Base-by-base conservation (phyloP, 2,797 vertebrate species). In the Cheirogaleus major region DNA sequence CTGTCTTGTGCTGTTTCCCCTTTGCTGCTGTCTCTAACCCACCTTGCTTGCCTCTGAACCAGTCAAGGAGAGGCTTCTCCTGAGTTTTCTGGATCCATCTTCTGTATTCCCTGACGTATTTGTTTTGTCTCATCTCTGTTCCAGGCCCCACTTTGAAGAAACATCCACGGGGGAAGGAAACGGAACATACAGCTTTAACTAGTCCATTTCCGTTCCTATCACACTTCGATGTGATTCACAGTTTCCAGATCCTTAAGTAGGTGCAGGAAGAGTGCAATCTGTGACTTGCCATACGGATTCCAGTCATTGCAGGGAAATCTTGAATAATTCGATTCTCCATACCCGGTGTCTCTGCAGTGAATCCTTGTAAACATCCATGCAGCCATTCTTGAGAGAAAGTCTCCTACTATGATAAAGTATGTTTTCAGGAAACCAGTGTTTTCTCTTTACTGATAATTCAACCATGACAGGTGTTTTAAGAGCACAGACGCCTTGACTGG, bases 391-490 rank as follows among this genome's bases (percentile, higher is more conserved):
- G 76, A 57, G 45, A 22, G 38, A 76, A 30, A 52, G 59, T 83
- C 17, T 45, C 41, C 41, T 73, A 13, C 22, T 22, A 12, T n/a
- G 88, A 73, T 95, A 43, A 69, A 48, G 17, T 38, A 1, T 50
- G 43, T 72, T 87, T 90, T 27, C 50, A 45, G 1, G 65, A 89
- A 70, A 35, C 48, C 59, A 35, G 22, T 45, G 30, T 2, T 76
- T 95, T 93, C 72, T 82, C 87, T 65, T 73, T 63, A 23, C 50
- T 23, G 52, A 76, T 75, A 69, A 86, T 57, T 70, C n/a, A 78
- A 35, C 25, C 52, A 8, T 35, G 38, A 48, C 48, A 50, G 8
- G 17, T 82, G 17, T 73, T 93, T 91, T 50, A 75, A 55, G 27
- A 87, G 17, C 83, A 92, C 30, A 30, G 73, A 43, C 35, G 4